Percentiles rank a stretch among this genome's conserved stretches.
Conservation (phyloP, 1,140 invertebrate genomes). For the Drosophila nigromelanica region DNA sequence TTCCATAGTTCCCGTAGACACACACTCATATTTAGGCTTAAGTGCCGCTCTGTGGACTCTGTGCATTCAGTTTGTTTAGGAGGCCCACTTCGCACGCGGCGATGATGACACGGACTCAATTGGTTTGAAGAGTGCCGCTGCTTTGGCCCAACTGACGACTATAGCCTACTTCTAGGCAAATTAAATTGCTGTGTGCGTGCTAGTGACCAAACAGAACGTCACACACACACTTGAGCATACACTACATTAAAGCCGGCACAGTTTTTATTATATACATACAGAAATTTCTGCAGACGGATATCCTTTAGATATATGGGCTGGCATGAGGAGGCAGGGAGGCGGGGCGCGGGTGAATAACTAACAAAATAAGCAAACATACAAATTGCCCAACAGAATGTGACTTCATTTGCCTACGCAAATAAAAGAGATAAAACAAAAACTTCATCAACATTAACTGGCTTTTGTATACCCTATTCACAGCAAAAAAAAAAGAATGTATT, state of each 20-base stretch:
- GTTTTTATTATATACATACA: constrained; percentile 67
- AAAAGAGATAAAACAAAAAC: constrained; percentile 47
- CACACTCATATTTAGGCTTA: not conserved
- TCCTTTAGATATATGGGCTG: constrained; percentile 3
- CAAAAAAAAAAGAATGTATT: too few relatives aligned
- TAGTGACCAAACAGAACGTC: constrained; percentile 50
- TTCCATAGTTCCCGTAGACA: not conserved
- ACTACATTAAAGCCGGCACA: constrained; percentile 43
- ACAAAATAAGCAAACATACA: constrained; percentile 24
- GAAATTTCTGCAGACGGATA: constrained; percentile 7
- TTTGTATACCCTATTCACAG: constrained; percentile 1
- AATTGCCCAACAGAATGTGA: constrained; percentile 43
- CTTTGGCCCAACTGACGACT: constrained; percentile 28
- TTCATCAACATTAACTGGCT: constrained; percentile 60
- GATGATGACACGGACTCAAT: constrained; percentile 51
- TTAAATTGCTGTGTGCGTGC: constrained; percentile 60
- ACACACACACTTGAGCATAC: constrained; percentile 67
- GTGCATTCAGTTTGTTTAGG: constrained; percentile 35
- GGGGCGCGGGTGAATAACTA: too few relatives aligned
- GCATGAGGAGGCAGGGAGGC: too few relatives aligned
- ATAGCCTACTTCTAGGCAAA: constrained; percentile 59
- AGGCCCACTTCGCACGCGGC: too few relatives aligned
- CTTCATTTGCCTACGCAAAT: constrained; percentile 55
- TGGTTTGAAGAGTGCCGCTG: constrained; percentile 36
- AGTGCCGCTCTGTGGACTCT: constrained; percentile 16